Evolutionary conservation across 2,113 vertebrate genomes (phyloP), one percentile per base, ranked within the genome.

Genomic region (Eleginops maclovinus): DNA sequence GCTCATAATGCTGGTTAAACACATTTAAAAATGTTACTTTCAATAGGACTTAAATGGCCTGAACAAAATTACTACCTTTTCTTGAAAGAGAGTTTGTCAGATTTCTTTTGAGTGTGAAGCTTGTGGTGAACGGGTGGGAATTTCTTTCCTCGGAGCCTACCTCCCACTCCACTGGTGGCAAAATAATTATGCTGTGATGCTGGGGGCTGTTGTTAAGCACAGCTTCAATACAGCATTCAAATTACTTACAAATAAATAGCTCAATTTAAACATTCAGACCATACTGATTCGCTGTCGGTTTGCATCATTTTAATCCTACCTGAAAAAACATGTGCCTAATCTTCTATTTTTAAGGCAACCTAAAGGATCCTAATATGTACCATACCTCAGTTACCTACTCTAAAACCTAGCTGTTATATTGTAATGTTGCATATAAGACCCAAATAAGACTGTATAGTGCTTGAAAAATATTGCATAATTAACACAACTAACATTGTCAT

Each of bases 141-240:
- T 82, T 1, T 63, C 74, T 62, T 64, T 28, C 50, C 46, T 81
- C 61, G 40, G 12, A 76, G 60, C 73, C 77, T 80, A 67, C 83
- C 78, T 72, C 82, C 87, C 86, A 88, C 85, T 84, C 80, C 69
- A 84, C 70, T 82, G 70, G 63, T 86, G 69, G 72, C 10, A 1
- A 86, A 85, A 83, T 78, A 60, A 82, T 85, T 75, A 76, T 63
- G 50, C 53, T 24, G 66, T 82, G 83, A 80, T 0, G 28, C 68
- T 78, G 53, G 60, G 55, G 81, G 72, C 62, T 87, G 79, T 83
- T 64, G 72, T 86, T 65, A 26, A 72, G 50, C 50, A 61, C 46
- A 49, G 62, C 74, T 77, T 44, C 19, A 70, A 86, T 79, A 72
- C 79, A 70, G 74, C 65, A 85, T 54, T 58, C 46, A 50, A 76